phyloP scores from a whole-genome alignment of 2,113 vertebrate species.

The Potamarius usumacintae region DNA sequence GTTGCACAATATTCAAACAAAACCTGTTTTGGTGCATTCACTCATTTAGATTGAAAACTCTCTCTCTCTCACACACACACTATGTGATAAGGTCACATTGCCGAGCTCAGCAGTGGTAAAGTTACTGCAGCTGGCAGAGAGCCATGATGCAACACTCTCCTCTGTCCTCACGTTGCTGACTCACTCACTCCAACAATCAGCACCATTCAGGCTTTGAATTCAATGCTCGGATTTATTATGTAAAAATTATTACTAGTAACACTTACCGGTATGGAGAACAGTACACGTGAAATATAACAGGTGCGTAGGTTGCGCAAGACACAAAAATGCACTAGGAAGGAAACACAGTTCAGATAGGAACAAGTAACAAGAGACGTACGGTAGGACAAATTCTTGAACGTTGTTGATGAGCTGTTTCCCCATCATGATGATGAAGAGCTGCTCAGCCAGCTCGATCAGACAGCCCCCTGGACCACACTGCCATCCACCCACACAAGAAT shows the following conservation, averaged over 20 bases:
- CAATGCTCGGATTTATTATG: background rate
- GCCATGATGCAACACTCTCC: conserved; percentile 46
- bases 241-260: background rate
- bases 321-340: background rate
- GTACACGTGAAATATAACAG: background rate
- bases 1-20: conserved; percentile 15
- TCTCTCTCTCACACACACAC: background rate
- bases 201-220: background rate
- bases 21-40: background rate
- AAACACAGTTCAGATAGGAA: background rate
- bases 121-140: conserved; percentile 11
- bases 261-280: background rate
- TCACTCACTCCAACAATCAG: conserved; percentile 11
- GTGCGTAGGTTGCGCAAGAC: background rate
- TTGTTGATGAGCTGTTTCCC: conserved; percentile 80
- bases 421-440: conserved; percentile 82
- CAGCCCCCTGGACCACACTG: conserved; percentile 78
- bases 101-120: conserved; percentile 18
- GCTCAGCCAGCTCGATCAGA: conserved; percentile 76
- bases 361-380: conserved; percentile 61
- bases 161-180: conserved; percentile 27
- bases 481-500: conserved; percentile 42
- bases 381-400: conserved; percentile 76
- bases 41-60: background rate
- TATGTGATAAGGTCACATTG: background rate